A percentile compares a stretch with the other conserved stretches of the same genome.
phyloP scores from a whole-genome alignment of 2,113 vertebrate genomes.

The Myiagra hebetior region DNA sequence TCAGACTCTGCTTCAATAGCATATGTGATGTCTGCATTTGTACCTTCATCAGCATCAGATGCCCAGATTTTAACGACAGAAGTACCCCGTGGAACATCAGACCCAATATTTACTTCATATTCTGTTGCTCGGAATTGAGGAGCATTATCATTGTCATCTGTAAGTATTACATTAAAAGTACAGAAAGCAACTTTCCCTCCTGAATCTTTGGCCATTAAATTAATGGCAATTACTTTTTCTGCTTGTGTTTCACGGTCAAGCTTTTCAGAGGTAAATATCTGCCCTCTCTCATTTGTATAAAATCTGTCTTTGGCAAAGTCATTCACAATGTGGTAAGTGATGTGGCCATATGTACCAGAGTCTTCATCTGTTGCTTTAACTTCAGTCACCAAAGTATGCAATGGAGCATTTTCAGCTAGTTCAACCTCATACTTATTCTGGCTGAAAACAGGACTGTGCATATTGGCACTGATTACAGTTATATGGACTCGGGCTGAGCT shows the following conservation, averaged over 20 bases:
- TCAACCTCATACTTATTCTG: constrained; percentile 92
- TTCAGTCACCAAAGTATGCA: constrained; percentile 83
- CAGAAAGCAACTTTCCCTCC: constrained; percentile 95
- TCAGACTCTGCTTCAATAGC: constrained; percentile 87
- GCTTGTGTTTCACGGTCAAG: constrained; percentile 89
- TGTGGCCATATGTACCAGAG: constrained; percentile 79
- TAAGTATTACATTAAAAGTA: constrained; percentile 91
- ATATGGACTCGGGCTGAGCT: constrained; percentile 83
- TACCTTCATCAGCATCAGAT: constrained; percentile 93
- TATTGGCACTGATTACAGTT: constrained; percentile 86
- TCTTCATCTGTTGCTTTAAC: constrained; percentile 88
- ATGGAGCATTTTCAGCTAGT: constrained; percentile 88
- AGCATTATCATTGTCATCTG: constrained; percentile 93
- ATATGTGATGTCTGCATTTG: constrained; percentile 91
- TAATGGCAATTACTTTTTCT: constrained; percentile 90
- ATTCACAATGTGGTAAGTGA: constrained; percentile 91
- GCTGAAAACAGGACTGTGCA: constrained; percentile 87
- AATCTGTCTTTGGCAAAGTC: constrained; percentile 93
- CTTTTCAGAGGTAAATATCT: constrained; percentile 87
- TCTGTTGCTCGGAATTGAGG: constrained; percentile 89
- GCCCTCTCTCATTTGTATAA: constrained; percentile 84
- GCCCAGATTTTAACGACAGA: constrained; percentile 86
- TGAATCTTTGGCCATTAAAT: constrained; percentile 88
- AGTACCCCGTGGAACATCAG: constrained; percentile 83
- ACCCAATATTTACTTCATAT: constrained; percentile 87